Evolutionary conservation across 1,140 invertebrate genomes (phyloP).

Genomic region (Heliconius congener): DNA sequence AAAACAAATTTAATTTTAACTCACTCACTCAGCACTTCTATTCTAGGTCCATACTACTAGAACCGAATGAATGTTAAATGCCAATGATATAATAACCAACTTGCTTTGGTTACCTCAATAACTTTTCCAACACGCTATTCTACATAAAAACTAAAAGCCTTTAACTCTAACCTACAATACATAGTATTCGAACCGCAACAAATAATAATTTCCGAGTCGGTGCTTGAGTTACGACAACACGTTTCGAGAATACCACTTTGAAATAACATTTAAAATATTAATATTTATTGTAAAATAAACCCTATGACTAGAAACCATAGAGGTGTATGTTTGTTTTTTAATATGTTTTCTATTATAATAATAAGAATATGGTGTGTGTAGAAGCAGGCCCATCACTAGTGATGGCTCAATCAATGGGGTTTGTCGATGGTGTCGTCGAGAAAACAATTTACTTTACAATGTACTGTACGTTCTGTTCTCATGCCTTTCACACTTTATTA

Average conservation of each 20-base stretch:
- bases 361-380: conserved; percentile 43
- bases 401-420: conserved; percentile 73
- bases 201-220: conserved; percentile 73
- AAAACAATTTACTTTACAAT: conserved; percentile 75
- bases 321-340: not conserved
- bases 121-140: conserved; percentile 52
- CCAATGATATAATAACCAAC: conserved; percentile 48
- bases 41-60: not conserved
- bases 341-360: not conserved
- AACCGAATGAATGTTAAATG: conserved; percentile 25
- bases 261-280: conserved; percentile 4
- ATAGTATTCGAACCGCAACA: conserved; percentile 72
- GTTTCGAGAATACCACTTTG: conserved; percentile 52
- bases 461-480: conserved; percentile 45
- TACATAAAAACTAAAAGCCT: conserved; percentile 67
- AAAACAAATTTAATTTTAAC: too few relatives aligned
- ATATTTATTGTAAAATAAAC: conserved; percentile 23
- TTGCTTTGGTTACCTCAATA: conserved; percentile 43
- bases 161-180: conserved; percentile 59
- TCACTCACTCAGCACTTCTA: too few relatives aligned
- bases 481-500: conserved; percentile 36
- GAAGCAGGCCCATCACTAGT: conserved; percentile 61
- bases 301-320: conserved; percentile 16
- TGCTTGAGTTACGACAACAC: conserved; percentile 70
- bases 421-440: conserved; percentile 57